Percentiles rank a stretch among this genome's conserved stretches.
Conservation (phyloP, 2,797 vertebrate genomes). For the Octomys mimax region DNA sequence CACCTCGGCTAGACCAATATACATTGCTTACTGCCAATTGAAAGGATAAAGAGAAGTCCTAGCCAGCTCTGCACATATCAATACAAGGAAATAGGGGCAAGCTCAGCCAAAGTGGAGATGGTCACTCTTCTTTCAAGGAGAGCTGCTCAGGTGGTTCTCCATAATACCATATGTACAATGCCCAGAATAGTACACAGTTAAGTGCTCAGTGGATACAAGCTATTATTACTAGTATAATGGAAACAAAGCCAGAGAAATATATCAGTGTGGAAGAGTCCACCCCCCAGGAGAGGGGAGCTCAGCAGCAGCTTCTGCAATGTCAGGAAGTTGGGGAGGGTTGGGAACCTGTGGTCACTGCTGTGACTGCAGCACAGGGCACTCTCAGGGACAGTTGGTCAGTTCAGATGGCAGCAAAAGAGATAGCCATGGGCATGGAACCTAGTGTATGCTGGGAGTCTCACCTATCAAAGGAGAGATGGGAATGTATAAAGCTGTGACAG, state of each 20-base stretch:
- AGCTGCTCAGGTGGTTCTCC: no score
- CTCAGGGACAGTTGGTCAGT: fast-evolving
- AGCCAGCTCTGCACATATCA: no score
- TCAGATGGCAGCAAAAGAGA: neutral
- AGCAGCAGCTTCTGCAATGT: neutral
- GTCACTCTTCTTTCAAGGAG: no score
- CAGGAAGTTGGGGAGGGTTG: neutral
- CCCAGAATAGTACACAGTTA: neutral
- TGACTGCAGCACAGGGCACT: neutral
- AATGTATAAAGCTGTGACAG: neutral
- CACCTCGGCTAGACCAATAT: no score
- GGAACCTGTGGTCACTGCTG: neutral
- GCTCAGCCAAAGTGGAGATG: no score
- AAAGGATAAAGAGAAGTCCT: no score
- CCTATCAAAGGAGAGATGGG: neutral
- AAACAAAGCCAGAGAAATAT: neutral
- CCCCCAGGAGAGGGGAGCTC: neutral
- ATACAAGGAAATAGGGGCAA: no score
- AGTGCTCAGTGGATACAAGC: neutral
- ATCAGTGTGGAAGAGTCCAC: neutral
- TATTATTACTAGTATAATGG: neutral
- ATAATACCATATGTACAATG: neutral
- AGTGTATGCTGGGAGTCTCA: neutral
- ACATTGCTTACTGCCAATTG: no score
- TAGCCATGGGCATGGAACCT: neutral